These are phyloP conservation scores for Oconnorella tubifera DNA, from an alignment of 2,888 invertebrate species.

Conservation along the genomic window DNA sequence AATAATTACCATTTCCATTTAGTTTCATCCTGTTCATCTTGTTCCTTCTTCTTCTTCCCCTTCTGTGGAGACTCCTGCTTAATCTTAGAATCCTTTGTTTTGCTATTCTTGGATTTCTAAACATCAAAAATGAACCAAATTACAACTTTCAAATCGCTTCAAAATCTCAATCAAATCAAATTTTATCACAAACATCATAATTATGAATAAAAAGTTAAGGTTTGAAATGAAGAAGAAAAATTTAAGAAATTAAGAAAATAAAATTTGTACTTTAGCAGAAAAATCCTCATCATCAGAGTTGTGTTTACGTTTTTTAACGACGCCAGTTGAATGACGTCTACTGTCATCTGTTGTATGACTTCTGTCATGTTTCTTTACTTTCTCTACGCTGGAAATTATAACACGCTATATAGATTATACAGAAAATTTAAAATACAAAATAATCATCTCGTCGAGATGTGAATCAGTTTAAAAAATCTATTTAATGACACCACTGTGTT, in stretches of 20 bases:
- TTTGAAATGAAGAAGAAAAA: not conserved
- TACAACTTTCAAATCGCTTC: not conserved
- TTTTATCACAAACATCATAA: not conserved
- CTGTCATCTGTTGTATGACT: no score
- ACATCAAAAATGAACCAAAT: no score
- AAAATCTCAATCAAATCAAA: not conserved
- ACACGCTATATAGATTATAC: no score
- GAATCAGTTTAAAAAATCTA: no score
- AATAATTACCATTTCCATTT: conserved; percentile 34
- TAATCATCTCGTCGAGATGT: no score
- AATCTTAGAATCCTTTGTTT: conserved; percentile 5
- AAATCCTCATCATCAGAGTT: conserved; percentile 8
- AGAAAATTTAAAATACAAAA: no score
- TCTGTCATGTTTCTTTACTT: no score
- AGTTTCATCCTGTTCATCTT: conserved; percentile 50
- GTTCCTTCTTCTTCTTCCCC: conserved; percentile 33
- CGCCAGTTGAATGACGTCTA: conserved; percentile 7
- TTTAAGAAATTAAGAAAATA: not conserved
- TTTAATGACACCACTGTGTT: no score
- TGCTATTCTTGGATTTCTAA: no score
- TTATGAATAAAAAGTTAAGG: not conserved
- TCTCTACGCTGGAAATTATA: no score
- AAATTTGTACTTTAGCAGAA: not conserved
- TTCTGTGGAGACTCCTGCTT: conserved; percentile 39
- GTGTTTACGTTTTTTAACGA: conserved; percentile 11